A percentile compares a stretch with the other conserved stretches of the same genome.
These are phyloP conservation scores for Dipodomys merriami DNA, from an alignment of 2,113 vertebrate genomes.

Conservation along the genomic window DNA sequence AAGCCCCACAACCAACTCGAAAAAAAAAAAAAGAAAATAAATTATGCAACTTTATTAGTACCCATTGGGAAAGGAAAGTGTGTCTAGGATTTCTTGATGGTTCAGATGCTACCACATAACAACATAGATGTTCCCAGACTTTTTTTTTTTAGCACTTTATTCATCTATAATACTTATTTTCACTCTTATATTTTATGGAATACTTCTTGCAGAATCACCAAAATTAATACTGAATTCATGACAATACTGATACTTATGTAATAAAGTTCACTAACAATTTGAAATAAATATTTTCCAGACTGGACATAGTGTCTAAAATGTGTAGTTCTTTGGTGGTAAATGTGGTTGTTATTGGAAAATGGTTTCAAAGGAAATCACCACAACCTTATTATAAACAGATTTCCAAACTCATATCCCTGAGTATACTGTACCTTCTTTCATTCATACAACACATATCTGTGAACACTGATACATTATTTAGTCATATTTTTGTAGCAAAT, in stretches of 20 bases:
- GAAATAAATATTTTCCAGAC: background rate
- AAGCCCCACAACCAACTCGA: too few relatives aligned
- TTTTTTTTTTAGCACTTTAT: background rate
- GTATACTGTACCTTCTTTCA: background rate
- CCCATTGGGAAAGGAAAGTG: background rate
- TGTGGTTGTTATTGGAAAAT: slow-evolving; percentile 41
- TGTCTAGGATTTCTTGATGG: background rate
- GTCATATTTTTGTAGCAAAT: background rate
- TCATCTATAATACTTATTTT: background rate
- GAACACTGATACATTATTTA: background rate
- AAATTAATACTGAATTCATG: too few relatives aligned
- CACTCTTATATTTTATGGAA: background rate
- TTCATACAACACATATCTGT: slow-evolving; percentile 9
- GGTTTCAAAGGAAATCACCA: background rate
- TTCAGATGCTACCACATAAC: background rate
- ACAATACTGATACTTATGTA: background rate
- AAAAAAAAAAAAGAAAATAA: background rate
- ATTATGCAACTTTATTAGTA: too few relatives aligned
- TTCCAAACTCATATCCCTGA: background rate
- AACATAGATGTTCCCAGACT: too few relatives aligned
- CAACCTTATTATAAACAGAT: background rate
- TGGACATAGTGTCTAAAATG: slow-evolving; percentile 18
- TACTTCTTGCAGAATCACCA: background rate
- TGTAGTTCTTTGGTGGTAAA: background rate
- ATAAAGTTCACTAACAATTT: slow-evolving; percentile 35